Evolutionary conservation across 37 sponge, comb jelly and placozoan species (phyloP), one percentile per base, ranked within the genome.

Genomic region (Beroe ovata): DNA sequence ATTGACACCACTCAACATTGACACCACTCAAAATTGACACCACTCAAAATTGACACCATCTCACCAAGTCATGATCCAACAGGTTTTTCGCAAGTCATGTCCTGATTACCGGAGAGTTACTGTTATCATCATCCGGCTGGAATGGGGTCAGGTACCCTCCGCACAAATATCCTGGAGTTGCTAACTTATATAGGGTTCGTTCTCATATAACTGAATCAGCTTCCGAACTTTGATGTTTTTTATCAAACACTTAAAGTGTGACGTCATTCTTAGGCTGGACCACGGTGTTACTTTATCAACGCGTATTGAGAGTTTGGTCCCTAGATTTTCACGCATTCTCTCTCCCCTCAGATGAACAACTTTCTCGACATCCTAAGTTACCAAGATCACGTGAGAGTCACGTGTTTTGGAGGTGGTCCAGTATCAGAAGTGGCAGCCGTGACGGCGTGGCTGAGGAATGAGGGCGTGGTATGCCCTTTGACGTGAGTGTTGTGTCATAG

Each of bases 391-490:
- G 47, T 77, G 0, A 0, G 22, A 8, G 84, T 77, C 23, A 39
- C 54, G 47, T 77, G 84, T 77, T 39, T 77, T 77, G 84, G 84
- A 36, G 84, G 84, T 8, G 84, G 84, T 20, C 84, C 84, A 2
- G 84, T 39, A 0, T 39, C 54, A 19, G 84, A 77, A 25, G 54
- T 77, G 41, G 42, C 84, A 19, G 84, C 84, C 11, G 28, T 77
- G 0, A 40, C 47, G 16, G 54, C 42, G 26, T 77, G 84, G 84
- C 47, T 77, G 47, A 38, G 54, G 28, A 39, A 16, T 16, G 84
- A 77, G 54, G 84, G 84, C 4, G 38, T 77, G 1, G n/a, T n/a
- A n/a, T n/a, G n/a, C n/a, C n/a, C n/a, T n/a, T n/a, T n/a, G n/a
- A n/a, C n/a, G n/a, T n/a, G n/a, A n/a, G n/a, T n/a, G n/a, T n/a